Percentiles rank a stretch among this genome's conserved stretches.
Conservation (phyloP, 2,797 vertebrate species). For the Buphagus erythrorhynchus region DNA sequence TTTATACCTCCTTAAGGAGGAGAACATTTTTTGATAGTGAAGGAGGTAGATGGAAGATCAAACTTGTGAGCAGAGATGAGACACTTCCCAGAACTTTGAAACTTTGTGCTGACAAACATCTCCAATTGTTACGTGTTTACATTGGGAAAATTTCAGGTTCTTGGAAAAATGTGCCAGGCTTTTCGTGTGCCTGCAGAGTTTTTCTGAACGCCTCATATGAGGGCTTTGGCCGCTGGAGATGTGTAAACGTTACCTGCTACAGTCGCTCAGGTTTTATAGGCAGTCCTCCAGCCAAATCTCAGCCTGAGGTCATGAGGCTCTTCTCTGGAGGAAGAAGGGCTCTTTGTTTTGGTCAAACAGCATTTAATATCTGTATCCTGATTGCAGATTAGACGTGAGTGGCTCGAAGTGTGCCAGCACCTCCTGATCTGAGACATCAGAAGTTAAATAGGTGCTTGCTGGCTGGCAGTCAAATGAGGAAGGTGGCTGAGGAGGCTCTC, state of each 20-base stretch:
- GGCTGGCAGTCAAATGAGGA: background rate
- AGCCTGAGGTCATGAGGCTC: background rate
- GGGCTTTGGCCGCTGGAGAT: background rate
- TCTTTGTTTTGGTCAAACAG: conserved; percentile 1
- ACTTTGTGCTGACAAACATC: background rate
- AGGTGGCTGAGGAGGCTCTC: background rate
- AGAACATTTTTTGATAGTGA: background rate
- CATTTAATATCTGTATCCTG: background rate
- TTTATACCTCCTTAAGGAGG: background rate
- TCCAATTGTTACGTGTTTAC: background rate
- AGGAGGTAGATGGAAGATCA: background rate
- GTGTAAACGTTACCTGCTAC: background rate
- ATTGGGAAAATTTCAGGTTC: background rate
- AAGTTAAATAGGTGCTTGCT: background rate
- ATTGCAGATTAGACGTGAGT: background rate
- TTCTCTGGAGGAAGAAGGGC: background rate
- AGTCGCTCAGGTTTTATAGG: background rate
- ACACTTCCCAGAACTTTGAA: background rate
- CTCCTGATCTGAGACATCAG: background rate
- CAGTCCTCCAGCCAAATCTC: background rate
- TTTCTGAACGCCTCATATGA: background rate
- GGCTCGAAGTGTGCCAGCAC: background rate
- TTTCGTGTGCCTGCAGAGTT: background rate
- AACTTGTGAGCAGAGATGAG: background rate
- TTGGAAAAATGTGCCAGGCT: background rate